Evolutionary conservation across 1,140 invertebrate species (phyloP).

Genomic region (Scaptomyza hsui): DNA sequence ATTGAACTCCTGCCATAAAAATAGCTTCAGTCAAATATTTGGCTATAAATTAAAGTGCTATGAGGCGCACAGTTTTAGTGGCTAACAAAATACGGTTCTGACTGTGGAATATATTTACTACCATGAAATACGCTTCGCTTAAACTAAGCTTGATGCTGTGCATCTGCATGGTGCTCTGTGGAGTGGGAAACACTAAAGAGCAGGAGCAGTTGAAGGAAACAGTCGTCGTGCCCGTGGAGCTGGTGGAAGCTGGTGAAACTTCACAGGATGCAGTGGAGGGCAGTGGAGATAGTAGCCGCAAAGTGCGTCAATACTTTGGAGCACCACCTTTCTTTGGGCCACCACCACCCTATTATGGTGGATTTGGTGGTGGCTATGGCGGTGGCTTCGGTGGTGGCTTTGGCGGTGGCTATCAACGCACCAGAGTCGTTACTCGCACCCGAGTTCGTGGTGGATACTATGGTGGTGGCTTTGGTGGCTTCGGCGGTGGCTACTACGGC

Average conservation of each 20-base stretch:
- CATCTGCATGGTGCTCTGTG: slow-evolving; percentile 19
- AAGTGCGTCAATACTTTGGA: slow-evolving; percentile 65
- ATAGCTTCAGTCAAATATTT: slow-evolving; percentile 28
- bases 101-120: not conserved
- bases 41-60: slow-evolving; percentile 66
- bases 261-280: slow-evolving; percentile 12
- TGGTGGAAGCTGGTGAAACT: not conserved
- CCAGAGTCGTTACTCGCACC: slow-evolving; percentile 69
- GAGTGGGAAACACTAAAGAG: not conserved
- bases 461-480: slow-evolving; percentile 58
- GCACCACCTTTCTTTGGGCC: slow-evolving; percentile 67
- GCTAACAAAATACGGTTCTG: slow-evolving; percentile 26
- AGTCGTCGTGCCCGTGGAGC: not conserved
- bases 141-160: slow-evolving; percentile 39
- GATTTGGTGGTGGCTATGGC: slow-evolving; percentile 53
- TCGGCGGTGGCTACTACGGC: slow-evolving; percentile 69
- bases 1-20: slow-evolving; percentile 54
- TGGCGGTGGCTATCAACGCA: slow-evolving; percentile 66
- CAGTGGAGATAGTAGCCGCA: slow-evolving; percentile 50
- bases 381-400: slow-evolving; percentile 54
- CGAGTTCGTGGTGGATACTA: slow-evolving; percentile 63
- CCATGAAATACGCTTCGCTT: slow-evolving; percentile 47
- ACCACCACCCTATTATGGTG: slow-evolving; percentile 28
- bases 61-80: slow-evolving; percentile 39
- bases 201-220: not conserved